A percentile compares a stretch with the other conserved stretches of the same genome.
phyloP scores from a whole-genome alignment of 2,113 vertebrate species.

The Sphaerodactylus townsendi region DNA sequence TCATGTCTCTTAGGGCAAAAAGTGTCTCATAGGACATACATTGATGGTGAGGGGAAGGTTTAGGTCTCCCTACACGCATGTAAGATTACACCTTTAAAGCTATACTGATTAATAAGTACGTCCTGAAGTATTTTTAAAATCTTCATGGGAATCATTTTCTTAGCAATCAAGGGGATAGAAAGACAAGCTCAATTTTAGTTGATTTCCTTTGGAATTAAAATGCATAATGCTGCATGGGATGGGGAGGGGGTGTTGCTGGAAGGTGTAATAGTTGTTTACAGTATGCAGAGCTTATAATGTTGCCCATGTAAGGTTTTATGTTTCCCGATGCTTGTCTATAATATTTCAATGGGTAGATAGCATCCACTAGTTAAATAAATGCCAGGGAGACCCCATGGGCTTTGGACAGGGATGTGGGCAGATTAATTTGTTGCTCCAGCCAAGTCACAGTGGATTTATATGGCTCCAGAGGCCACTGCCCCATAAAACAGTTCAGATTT shows the following conservation, averaged over 20 bases:
- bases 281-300: neutral
- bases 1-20: no score
- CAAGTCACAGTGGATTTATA: neutral
- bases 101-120: constrained; percentile 19
- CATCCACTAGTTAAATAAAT: neutral
- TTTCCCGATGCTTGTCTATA: neutral
- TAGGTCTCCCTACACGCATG: no score
- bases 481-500: neutral
- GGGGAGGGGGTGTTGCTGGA: neutral
- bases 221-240: neutral
- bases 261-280: constrained; percentile 33
- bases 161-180: constrained; percentile 1
- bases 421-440: neutral
- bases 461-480: neutral
- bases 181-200: constrained; percentile 10
- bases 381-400: neutral
- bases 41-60: no score
- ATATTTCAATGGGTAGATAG: constrained; percentile 13
- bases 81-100: neutral
- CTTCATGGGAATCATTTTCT: constrained; percentile 13
- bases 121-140: neutral
- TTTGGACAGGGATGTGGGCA: neutral
- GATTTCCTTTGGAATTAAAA: constrained; percentile 40
- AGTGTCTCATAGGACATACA: no score
- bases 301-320: neutral